phyloP scores from a whole-genome alignment of 2,888 invertebrate species.

The Sesia bembeciformis region DNA sequence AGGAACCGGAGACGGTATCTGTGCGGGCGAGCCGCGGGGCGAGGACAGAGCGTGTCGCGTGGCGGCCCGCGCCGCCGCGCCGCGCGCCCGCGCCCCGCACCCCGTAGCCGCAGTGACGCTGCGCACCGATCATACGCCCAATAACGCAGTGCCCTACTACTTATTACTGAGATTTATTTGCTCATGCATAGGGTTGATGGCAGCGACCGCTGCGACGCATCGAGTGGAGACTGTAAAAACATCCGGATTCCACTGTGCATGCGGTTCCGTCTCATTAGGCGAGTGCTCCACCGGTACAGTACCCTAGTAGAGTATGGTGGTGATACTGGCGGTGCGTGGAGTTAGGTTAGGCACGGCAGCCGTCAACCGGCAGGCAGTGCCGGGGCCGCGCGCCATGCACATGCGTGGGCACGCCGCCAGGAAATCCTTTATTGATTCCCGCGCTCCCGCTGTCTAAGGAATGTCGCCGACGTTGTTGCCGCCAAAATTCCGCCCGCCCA shows the following conservation, averaged over 20 bases:
- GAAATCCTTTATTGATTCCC: constrained; percentile 75
- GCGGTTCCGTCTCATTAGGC: no score
- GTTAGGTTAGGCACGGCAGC: constrained; percentile 20
- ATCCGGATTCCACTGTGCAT: constrained; percentile 6
- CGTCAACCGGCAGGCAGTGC: constrained; percentile 4
- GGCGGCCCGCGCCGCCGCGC: constrained; percentile 22
- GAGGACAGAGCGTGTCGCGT: constrained; percentile 39
- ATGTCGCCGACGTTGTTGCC: constrained; percentile 65
- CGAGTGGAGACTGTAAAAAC: constrained; percentile 11
- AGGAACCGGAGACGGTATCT: constrained; percentile 24
- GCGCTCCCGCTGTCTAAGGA: constrained; percentile 68
- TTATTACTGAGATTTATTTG: constrained; percentile 68
- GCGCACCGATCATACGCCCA: constrained; percentile 71
- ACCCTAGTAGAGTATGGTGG: no score
- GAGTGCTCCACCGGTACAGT: no score
- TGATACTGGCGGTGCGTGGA: constrained; percentile 4
- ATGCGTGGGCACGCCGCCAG: constrained; percentile 73
- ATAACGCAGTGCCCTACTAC: constrained; percentile 61
- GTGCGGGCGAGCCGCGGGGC: constrained; percentile 41
- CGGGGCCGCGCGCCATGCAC: constrained; percentile 49
- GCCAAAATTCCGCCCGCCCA: constrained; percentile 49
- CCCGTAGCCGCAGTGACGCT: constrained; percentile 64
- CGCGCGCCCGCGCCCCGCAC: constrained; percentile 24
- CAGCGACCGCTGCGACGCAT: constrained; percentile 31
- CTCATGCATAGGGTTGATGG: constrained; percentile 53